phyloP scores from a whole-genome alignment of 2,113 vertebrate species.

The Centropus unirufus region DNA sequence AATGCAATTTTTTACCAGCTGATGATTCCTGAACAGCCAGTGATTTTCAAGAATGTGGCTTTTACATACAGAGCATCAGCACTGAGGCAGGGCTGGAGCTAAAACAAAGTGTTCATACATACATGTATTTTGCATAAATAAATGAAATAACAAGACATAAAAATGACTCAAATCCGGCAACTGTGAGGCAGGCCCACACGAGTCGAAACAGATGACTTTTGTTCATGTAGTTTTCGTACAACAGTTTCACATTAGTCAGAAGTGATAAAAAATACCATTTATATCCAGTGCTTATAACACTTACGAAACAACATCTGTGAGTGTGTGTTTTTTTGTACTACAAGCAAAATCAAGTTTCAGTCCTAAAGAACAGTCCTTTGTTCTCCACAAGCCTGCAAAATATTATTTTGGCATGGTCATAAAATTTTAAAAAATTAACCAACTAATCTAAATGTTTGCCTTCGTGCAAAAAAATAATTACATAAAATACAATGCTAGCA shows the following conservation, averaged over 20 bases:
- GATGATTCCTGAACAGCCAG: slow-evolving; percentile 82
- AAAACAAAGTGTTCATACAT: slow-evolving; percentile 95
- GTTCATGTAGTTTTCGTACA: slow-evolving; percentile 92
- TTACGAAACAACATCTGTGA: slow-evolving; percentile 94
- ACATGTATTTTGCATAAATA: slow-evolving; percentile 99
- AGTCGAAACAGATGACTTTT: slow-evolving; percentile 94
- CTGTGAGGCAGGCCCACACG: slow-evolving; percentile 91
- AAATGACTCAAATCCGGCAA: slow-evolving; percentile 93
- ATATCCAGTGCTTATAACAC: slow-evolving; percentile 99
- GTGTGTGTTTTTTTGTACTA: slow-evolving; percentile 84
- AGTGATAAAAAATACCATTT: slow-evolving; percentile 99
- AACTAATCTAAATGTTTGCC: slow-evolving; percentile 85
- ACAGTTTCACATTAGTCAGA: slow-evolving; percentile 99
- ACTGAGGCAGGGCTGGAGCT: slow-evolving; percentile 88
- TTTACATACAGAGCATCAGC: slow-evolving; percentile 79
- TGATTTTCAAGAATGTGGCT: slow-evolving; percentile 80
- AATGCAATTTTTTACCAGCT: slow-evolving; percentile 80
- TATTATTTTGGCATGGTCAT: slow-evolving; percentile 91
- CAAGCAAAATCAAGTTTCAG: slow-evolving; percentile 98
- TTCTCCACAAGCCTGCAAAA: slow-evolving; percentile 90
- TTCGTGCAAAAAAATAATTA: slow-evolving; percentile 85
- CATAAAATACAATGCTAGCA: slow-evolving; percentile 79
- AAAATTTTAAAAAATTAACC: slow-evolving; percentile 85
- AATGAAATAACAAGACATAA: slow-evolving; percentile 94
- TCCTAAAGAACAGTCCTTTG: slow-evolving; percentile 92